Conservation (phyloP, 2,113 vertebrate species). For the Pan paniscus region DNA sequence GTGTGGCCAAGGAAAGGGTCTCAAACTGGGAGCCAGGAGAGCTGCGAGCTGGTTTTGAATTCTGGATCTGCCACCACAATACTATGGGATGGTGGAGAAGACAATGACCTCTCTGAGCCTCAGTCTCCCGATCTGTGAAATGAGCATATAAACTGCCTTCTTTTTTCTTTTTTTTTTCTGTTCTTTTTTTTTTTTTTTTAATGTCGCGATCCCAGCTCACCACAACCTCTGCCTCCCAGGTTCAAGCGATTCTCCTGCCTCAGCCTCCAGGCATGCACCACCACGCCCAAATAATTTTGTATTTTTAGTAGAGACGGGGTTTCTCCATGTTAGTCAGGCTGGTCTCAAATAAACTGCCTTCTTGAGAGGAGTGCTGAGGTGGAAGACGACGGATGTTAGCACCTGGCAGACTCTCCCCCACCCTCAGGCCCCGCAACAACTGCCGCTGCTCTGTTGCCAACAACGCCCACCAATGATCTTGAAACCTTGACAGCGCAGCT, state of each 20-base stretch:
- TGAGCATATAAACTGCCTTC: no score
- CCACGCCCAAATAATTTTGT: no score
- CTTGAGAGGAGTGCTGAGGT: not conserved
- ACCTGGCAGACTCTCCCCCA: not conserved
- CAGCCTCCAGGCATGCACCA: no score
- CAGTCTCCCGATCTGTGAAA: not conserved
- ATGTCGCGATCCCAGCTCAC: no score
- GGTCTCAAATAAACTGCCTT: not conserved
- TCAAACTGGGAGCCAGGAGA: not conserved
- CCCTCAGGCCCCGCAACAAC: not conserved
- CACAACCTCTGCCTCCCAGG: no score
- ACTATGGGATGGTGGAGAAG: not conserved
- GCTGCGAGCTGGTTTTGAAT: not conserved
- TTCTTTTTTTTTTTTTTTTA: no score
- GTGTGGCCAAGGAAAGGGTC: not conserved
- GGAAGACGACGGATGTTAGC: not conserved
- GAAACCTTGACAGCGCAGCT: not conserved
- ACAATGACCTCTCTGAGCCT: not conserved
- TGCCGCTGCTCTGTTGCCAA: not conserved
- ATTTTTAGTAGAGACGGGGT: no score
- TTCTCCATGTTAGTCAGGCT: no score
- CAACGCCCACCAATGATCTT: rapidly evolving
- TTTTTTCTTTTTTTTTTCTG: no score
- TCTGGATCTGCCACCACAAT: not conserved
- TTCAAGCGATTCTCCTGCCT: no score